Conservation (phyloP, 64 coral and sea anemone species). For the Stichodactyla helianthus region DNA sequence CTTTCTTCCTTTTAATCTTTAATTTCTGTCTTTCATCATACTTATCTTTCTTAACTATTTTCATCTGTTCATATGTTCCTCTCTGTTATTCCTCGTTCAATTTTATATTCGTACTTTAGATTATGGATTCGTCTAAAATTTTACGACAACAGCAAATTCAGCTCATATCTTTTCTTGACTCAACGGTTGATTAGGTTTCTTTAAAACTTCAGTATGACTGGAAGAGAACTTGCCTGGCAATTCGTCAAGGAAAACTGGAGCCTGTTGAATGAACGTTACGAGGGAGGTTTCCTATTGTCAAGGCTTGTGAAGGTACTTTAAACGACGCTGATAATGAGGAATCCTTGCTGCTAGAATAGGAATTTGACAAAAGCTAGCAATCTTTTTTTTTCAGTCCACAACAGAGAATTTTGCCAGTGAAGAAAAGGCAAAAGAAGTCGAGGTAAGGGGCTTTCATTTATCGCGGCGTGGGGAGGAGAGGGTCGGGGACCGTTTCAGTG, state of each 20-base stretch:
- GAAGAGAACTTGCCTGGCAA: conserved; percentile 88
- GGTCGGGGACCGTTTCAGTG: too few relatives aligned
- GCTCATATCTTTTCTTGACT: neutral
- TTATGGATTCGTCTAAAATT: too few relatives aligned
- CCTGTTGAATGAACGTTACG: conserved; percentile 62
- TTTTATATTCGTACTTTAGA: too few relatives aligned
- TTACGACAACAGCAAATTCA: too few relatives aligned
- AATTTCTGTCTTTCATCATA: too few relatives aligned
- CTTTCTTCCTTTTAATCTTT: too few relatives aligned
- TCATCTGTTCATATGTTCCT: too few relatives aligned
- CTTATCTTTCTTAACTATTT: too few relatives aligned
- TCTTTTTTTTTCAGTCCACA: conserved; percentile 50
- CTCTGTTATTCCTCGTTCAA: too few relatives aligned
- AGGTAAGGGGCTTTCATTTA: conserved; percentile 50
- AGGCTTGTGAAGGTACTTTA: conserved; percentile 74
- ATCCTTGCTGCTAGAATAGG: too few relatives aligned
- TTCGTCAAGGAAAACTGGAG: conserved; percentile 82
- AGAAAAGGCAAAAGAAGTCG: conserved; percentile 81
- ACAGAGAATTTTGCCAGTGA: conserved; percentile 83
- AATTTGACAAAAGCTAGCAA: too few relatives aligned
- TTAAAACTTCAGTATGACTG: conserved; percentile 51
- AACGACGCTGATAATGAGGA: neutral
- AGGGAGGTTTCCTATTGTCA: conserved; percentile 87
- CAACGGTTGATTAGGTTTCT: neutral
- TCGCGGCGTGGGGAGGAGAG: too few relatives aligned